Conservation (phyloP, 2,888 invertebrate genomes). For the Heliconius aoede region DNA sequence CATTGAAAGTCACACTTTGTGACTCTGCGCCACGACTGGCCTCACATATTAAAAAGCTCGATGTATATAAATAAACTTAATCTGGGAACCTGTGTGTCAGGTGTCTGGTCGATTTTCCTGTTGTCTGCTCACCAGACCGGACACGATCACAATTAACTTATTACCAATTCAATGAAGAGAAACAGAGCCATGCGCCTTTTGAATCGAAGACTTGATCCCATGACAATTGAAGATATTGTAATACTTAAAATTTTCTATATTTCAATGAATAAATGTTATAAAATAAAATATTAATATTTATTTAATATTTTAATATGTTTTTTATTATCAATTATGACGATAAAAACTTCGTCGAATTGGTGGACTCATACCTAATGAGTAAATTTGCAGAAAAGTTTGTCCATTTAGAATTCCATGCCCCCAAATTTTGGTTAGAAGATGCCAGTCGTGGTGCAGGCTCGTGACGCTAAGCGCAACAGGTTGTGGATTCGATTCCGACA, state of each 20-base stretch:
- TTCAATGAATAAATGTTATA: background rate
- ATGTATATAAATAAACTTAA: constrained; percentile 28
- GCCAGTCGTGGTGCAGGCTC: no score
- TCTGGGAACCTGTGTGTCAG: constrained; percentile 20
- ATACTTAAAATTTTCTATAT: constrained; percentile 8
- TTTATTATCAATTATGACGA: background rate
- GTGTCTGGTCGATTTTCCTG: constrained; percentile 43
- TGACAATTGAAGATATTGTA: constrained; percentile 28
- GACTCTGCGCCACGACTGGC: no score
- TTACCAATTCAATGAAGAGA: constrained; percentile 79
- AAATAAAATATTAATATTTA: background rate
- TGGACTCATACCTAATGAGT: no score
- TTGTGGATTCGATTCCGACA: no score
- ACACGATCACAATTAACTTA: constrained; percentile 67
- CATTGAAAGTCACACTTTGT: no score
- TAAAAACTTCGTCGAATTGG: background rate
- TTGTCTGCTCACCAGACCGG: constrained; percentile 50
- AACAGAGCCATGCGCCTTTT: constrained; percentile 57
- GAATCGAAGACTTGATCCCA: constrained; percentile 50
- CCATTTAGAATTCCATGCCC: background rate
- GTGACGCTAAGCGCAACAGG: no score
- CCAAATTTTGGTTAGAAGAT: background rate
- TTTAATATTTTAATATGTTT: background rate
- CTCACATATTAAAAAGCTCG: constrained; percentile 12
- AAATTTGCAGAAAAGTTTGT: background rate